Percentiles rank a stretch among this genome's conserved stretches.
These are phyloP conservation scores for Ptychodera flava DNA, from an alignment of 35 echinoderm and acorn worm species.

Conservation along the genomic window DNA sequence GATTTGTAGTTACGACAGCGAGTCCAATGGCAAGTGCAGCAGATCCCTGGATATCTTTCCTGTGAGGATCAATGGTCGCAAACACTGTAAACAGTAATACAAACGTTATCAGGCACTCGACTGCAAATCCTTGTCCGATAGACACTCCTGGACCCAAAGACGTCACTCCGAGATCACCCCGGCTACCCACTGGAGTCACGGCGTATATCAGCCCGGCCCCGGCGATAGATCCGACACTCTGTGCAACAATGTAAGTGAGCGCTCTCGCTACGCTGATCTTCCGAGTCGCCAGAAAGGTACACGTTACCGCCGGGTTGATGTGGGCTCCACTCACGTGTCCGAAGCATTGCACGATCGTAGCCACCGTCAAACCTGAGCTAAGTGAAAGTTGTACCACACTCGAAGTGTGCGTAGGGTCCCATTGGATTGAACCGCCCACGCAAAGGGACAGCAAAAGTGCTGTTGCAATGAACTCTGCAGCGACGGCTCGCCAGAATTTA, in stretches of 20 bases:
- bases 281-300: constrained; percentile 30
- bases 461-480: constrained; percentile 67
- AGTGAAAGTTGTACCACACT: constrained; percentile 51
- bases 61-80: constrained; percentile 63
- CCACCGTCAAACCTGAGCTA: constrained; percentile 64
- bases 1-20: constrained; percentile 60
- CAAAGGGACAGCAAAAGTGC: constrained; percentile 69
- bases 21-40: constrained; percentile 74
- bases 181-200: constrained; percentile 19
- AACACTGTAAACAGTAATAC: constrained; percentile 83
- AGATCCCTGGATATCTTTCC: constrained; percentile 65
- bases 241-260: constrained; percentile 48
- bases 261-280: constrained; percentile 15
- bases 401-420: neutral
- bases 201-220: constrained; percentile 41
- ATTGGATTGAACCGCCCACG: constrained; percentile 28
- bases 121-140: constrained; percentile 44
- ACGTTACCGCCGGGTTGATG: constrained; percentile 79
- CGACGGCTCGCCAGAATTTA: constrained; percentile 68
- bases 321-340: constrained; percentile 88
- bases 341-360: constrained; percentile 70
- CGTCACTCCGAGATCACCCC: neutral
- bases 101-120: constrained; percentile 69
- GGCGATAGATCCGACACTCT: constrained; percentile 50
- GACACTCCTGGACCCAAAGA: neutral